A percentile compares a stretch with the other conserved stretches of the same genome.
These are phyloP conservation scores for Alloscopus bannaensis DNA, from an alignment of 2,888 invertebrate species.

Conservation along the genomic window DNA sequence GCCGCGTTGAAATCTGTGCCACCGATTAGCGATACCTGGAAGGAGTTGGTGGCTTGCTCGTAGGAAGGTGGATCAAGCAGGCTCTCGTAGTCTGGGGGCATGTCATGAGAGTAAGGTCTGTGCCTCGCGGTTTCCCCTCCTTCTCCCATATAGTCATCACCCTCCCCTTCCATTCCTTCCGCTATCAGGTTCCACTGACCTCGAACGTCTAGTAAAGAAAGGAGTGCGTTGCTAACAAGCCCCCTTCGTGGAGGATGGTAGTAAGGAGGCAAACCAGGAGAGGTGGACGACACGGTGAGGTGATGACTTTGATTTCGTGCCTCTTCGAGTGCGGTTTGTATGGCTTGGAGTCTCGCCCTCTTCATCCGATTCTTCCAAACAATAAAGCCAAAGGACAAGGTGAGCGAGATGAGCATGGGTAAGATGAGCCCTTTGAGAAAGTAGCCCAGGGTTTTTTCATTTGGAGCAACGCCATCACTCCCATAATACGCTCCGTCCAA, in stretches of 20 bases:
- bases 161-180: not conserved
- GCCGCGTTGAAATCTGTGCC: no score
- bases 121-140: constrained; percentile 55
- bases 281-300: not conserved
- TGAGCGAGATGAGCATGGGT: constrained; percentile 60
- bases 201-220: constrained; percentile 32
- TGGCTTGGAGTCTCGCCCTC: constrained; percentile 32
- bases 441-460: constrained; percentile 51
- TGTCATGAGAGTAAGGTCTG: constrained; percentile 42
- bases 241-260: not conserved
- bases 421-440: constrained; percentile 62
- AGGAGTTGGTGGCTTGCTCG: constrained; percentile 42
- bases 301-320: constrained; percentile 15
- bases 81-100: constrained; percentile 54
- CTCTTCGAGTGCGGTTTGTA: constrained; percentile 41
- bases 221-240: constrained; percentile 25
- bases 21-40: no score
- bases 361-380: constrained; percentile 60
- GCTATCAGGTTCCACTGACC: constrained; percentile 28
- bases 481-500: no score
- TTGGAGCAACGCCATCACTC: no score
- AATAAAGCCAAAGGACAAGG: constrained; percentile 55
- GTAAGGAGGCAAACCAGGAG: not conserved
- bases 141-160: constrained; percentile 56
- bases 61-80: constrained; percentile 57